phyloP scores from a whole-genome alignment of 2,797 vertebrate species.

The Carcharodon carcharias region DNA sequence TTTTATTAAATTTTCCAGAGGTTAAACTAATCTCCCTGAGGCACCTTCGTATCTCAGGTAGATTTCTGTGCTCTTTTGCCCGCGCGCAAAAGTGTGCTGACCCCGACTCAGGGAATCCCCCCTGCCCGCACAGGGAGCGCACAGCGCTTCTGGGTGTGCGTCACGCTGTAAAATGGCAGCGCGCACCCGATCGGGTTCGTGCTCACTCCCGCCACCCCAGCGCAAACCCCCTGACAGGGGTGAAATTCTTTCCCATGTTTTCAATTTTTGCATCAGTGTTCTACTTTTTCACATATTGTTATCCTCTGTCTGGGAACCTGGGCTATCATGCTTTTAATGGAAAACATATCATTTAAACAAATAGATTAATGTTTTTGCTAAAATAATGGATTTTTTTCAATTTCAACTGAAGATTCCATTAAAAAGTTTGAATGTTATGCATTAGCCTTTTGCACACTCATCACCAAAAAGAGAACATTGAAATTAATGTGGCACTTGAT shows the following conservation, averaged over 20 bases:
- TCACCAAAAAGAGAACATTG: neutral
- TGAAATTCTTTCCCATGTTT: neutral
- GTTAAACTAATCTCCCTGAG: too few species aligned
- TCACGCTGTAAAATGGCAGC: too few species aligned
- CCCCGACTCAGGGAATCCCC: too few species aligned
- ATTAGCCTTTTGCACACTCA: neutral
- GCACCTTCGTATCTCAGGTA: too few species aligned
- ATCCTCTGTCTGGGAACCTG: neutral
- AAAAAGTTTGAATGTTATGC: neutral
- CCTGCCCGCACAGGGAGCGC: too few species aligned
- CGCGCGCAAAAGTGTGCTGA: too few species aligned
- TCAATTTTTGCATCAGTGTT: neutral
- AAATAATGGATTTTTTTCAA: neutral
- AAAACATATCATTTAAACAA: neutral
- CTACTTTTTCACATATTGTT: neutral
- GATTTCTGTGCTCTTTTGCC: too few species aligned
- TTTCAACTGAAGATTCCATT: neutral
- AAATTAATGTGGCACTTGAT: neutral
- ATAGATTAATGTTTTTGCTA: neutral
- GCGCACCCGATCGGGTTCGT: too few species aligned
- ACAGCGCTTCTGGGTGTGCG: too few species aligned
- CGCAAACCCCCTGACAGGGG: too few species aligned
- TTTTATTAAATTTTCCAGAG: too few species aligned
- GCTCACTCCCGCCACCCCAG: too few species aligned
- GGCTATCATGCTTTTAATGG: neutral